Percentiles rank a stretch among this genome's conserved stretches.
Evolutionary conservation across 2,113 vertebrate genomes (phyloP).

Genomic region (Leucoraja erinaceus): DNA sequence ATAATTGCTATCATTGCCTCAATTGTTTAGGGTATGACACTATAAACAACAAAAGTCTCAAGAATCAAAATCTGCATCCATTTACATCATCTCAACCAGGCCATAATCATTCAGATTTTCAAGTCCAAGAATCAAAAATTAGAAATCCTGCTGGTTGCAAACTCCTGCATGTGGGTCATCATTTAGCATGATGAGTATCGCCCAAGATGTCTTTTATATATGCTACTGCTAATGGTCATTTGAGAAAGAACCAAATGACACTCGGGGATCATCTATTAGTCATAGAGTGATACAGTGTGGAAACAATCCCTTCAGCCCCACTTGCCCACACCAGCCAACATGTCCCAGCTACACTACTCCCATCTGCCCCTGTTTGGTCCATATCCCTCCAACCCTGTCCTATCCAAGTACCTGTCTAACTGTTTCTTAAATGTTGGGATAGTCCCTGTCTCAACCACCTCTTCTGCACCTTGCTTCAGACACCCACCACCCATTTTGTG

Average conservation of each 20-base stretch:
- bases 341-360: too few species aligned
- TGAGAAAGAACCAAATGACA: background rate
- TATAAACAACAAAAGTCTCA: background rate
- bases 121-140: background rate
- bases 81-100: background rate
- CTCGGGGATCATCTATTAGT: background rate
- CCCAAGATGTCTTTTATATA: background rate
- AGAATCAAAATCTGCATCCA: background rate
- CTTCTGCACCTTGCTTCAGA: too few species aligned
- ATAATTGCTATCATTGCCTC: background rate
- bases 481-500: too few species aligned
- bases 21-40: conserved; percentile 32
- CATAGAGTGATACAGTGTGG: too few species aligned
- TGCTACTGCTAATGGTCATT: background rate
- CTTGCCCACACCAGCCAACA: too few species aligned
- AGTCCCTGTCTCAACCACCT: too few species aligned
- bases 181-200: background rate
- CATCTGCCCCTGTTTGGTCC: too few species aligned
- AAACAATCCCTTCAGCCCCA: too few species aligned
- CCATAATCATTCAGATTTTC: background rate
- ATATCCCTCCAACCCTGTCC: too few species aligned
- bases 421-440: too few species aligned
- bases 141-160: background rate
- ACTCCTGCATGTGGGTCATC: background rate
- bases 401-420: too few species aligned